Evolutionary conservation across 2,113 vertebrate species (phyloP).

Genomic region (Alethe castanea): DNA sequence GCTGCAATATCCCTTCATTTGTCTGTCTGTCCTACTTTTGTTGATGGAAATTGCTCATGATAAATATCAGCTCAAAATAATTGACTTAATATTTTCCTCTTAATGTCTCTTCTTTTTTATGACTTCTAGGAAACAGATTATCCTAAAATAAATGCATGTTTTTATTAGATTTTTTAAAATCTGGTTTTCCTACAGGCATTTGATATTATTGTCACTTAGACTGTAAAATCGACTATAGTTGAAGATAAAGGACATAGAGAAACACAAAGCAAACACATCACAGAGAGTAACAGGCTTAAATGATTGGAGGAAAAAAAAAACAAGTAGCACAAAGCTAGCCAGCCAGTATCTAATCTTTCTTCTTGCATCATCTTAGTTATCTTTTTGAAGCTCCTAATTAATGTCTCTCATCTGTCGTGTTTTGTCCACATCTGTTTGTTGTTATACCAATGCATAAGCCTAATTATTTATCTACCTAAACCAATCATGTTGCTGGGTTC

Average conservation of each 20-base stretch:
- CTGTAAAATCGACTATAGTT: background rate
- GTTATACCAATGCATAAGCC: background rate
- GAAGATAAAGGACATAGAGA: background rate
- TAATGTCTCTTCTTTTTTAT: background rate
- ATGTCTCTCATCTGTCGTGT: background rate
- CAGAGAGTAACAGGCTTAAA: background rate
- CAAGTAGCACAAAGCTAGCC: background rate
- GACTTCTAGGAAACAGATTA: background rate
- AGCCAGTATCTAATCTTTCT: background rate
- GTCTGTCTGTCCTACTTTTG: background rate
- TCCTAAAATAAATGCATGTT: background rate
- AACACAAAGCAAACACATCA: background rate
- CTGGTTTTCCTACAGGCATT: background rate
- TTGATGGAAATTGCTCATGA: background rate
- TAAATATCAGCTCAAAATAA: background rate
- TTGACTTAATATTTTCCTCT: background rate
- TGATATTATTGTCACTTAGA: background rate
- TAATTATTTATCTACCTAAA: background rate
- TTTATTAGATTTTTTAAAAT: background rate
- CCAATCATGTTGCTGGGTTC: background rate
- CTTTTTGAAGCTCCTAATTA: constrained; percentile 10
- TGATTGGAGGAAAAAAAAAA: background rate
- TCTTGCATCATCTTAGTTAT: background rate
- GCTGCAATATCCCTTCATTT: background rate
- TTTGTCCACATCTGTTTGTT: constrained; percentile 14